These are phyloP conservation scores for Cerastis leucographa DNA, from an alignment of 2,888 invertebrate species.

Conservation along the genomic window DNA sequence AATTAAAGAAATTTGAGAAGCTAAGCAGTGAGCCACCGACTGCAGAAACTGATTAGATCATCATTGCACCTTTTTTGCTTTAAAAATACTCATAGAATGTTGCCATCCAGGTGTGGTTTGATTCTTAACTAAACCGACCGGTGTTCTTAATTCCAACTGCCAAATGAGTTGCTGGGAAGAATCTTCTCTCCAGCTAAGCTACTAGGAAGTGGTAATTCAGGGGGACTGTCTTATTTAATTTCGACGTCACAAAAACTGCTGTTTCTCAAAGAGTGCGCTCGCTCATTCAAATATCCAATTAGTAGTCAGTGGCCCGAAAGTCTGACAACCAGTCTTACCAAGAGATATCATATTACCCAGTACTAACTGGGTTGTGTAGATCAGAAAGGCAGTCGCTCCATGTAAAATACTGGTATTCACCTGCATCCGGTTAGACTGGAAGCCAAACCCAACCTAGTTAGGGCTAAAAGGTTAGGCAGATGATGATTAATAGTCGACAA, in stretches of 20 bases:
- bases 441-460: not conserved
- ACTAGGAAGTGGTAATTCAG: not conserved
- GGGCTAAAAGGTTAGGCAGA: not conserved
- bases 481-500: not conserved
- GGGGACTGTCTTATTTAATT: not conserved
- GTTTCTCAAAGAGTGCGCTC: not conserved
- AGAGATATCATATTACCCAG: not conserved
- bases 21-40: not conserved
- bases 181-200: not conserved
- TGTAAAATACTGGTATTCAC: not conserved
- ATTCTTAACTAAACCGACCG: not conserved
- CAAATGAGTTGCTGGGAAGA: not conserved
- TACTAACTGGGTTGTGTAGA: not conserved
- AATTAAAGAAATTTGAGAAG: not conserved
- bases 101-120: too few species aligned
- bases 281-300: not conserved
- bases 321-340: not conserved
- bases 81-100: not conserved
- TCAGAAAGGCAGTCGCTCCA: not conserved
- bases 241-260: not conserved
- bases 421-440: not conserved
- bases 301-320: not conserved
- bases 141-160: not conserved
- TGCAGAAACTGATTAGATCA: not conserved
- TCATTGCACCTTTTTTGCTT: not conserved